A percentile compares a stretch with the other conserved stretches of the same genome.
Conservation (phyloP, 2,797 vertebrate genomes). For the Chanos chanos region DNA sequence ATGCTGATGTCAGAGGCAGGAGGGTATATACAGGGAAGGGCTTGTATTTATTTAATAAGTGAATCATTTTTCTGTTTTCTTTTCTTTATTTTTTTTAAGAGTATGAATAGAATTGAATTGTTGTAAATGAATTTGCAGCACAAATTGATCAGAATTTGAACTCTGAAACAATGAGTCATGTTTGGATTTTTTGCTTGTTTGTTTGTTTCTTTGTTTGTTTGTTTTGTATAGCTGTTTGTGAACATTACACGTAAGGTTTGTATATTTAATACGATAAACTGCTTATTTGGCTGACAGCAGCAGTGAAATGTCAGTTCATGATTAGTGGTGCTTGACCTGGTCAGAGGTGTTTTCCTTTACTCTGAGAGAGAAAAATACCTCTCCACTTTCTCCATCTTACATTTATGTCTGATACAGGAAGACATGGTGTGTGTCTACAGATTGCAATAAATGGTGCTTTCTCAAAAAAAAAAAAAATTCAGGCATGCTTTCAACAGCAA, state of each 20-base stretch:
- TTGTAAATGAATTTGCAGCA: constrained; percentile 12
- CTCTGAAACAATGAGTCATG: too few species aligned
- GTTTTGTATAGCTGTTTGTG: background rate
- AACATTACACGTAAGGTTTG: background rate
- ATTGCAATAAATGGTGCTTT: constrained; percentile 76
- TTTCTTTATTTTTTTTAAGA: constrained; percentile 13
- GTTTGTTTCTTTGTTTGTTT: background rate
- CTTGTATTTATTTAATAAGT: constrained; percentile 28
- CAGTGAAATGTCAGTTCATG: constrained; percentile 12
- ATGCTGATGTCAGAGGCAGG: constrained; percentile 20
- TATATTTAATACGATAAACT: background rate
- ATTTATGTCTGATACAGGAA: constrained; percentile 21
- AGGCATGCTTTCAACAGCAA: too few species aligned
- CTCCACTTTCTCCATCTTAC: background rate
- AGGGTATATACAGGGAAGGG: background rate
- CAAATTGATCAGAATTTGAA: constrained; percentile 1
- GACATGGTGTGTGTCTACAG: constrained; percentile 57
- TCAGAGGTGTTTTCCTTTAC: constrained; percentile 7
- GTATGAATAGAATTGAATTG: constrained; percentile 13
- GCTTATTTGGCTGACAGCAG: background rate
- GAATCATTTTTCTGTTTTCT: constrained; percentile 12
- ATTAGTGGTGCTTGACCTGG: constrained; percentile 30
- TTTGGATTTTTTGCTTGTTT: too few species aligned
- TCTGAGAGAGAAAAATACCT: constrained; percentile 1
- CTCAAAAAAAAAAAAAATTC: constrained; percentile 69